Percentiles rank a stretch among this genome's conserved stretches.
Conservation (phyloP, 2,113 vertebrate species). For the Neodon shergylaensis region DNA sequence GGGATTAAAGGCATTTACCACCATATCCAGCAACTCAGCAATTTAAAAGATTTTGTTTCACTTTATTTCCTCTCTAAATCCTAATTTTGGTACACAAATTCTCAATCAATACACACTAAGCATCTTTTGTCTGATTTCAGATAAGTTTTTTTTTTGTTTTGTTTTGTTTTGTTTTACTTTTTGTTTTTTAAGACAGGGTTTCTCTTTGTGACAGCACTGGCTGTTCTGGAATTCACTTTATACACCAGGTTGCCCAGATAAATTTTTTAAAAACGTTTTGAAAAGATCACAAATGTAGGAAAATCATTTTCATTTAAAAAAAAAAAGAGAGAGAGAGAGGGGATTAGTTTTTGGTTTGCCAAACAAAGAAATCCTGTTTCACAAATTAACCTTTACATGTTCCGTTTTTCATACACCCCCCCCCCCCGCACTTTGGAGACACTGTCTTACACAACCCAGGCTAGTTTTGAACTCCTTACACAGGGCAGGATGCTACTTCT, state of each 20-base stretch:
- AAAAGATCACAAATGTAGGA: not conserved
- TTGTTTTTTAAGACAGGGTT: too few relatives aligned
- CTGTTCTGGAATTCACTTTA: too few relatives aligned
- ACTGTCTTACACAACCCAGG: not conserved
- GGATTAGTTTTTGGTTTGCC: not conserved
- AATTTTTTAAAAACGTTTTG: not conserved
- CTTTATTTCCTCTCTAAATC: not conserved
- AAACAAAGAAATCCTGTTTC: slow-evolving; percentile 37
- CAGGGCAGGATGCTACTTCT: not conserved
- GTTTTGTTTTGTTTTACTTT: not conserved
- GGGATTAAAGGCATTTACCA: not conserved
- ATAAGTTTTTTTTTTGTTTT: not conserved
- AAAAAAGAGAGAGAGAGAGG: not conserved
- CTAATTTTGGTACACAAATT: not conserved
- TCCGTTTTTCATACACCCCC: not conserved
- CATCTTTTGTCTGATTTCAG: not conserved
- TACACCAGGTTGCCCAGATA: too few relatives aligned
- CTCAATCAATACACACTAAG: not conserved
- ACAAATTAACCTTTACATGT: not conserved
- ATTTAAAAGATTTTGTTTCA: not conserved
- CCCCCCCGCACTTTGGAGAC: not conserved
- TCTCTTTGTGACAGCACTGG: too few relatives aligned
- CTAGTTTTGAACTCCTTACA: not conserved
- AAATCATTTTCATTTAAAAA: not conserved
- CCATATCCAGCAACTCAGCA: not conserved